Evolutionary conservation across 2,113 vertebrate genomes (phyloP).

Genomic region (Oreochromis niloticus): DNA sequence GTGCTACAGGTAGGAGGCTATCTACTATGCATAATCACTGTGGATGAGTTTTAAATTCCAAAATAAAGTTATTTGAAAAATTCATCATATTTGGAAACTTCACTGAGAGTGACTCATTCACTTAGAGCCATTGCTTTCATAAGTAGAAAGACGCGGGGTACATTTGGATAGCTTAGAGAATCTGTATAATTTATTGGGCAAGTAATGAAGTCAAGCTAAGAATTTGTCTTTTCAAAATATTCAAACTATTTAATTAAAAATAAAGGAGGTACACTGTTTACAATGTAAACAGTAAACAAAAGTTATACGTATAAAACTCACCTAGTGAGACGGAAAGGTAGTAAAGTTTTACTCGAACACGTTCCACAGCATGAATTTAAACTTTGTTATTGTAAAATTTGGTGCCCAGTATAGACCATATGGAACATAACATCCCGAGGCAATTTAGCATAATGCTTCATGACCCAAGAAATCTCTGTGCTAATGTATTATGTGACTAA

Average conservation of each 20-base stretch:
- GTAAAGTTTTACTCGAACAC: not conserved
- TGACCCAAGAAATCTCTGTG: not conserved
- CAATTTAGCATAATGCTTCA: not conserved
- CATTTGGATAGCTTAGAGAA: not conserved
- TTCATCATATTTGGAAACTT: not conserved
- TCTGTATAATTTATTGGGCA: not conserved
- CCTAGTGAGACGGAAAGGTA: not conserved
- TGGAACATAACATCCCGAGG: not conserved
- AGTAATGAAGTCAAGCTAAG: not conserved
- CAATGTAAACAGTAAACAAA: not conserved
- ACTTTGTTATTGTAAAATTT: not conserved
- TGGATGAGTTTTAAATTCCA: not conserved
- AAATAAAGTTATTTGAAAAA: not conserved
- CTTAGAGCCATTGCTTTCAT: not conserved
- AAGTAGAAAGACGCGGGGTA: not conserved
- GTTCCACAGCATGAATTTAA: not conserved
- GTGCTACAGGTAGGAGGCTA: not conserved
- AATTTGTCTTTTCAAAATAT: not conserved
- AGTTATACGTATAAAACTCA: not conserved
- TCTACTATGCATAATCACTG: not conserved
- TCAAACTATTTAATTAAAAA: not conserved
- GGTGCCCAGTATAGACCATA: not conserved
- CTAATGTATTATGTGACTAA: not conserved
- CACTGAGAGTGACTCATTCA: not conserved
- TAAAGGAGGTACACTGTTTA: not conserved